Percentiles rank a stretch among this genome's conserved stretches.
These are phyloP conservation scores for Pteropus alecto DNA, from an alignment of 2,113 vertebrate genomes.

Conservation along the genomic window DNA sequence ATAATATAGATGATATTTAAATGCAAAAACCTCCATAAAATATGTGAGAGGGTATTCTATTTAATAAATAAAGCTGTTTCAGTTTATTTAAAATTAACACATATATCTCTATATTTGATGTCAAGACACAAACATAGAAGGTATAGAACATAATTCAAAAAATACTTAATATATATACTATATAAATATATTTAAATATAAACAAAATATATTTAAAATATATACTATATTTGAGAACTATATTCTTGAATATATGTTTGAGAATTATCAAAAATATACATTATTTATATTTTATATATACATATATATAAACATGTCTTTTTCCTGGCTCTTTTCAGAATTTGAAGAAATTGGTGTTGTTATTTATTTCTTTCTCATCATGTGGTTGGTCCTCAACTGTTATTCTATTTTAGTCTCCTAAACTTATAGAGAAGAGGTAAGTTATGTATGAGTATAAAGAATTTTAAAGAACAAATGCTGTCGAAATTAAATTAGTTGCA, in stretches of 20 bases:
- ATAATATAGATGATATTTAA: background rate
- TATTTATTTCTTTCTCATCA: background rate
- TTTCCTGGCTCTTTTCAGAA: background rate
- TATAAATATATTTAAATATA: background rate
- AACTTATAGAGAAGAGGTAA: background rate
- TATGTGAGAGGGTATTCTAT: background rate
- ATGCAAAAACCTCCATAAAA: background rate
- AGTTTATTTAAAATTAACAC: background rate
- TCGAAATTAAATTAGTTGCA: background rate
- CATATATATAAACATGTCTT: background rate
- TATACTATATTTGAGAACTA: background rate
- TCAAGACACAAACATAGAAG: background rate
- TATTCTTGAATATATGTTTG: background rate
- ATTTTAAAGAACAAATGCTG: background rate
- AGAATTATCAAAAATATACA: background rate
- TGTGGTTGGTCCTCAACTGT: background rate
- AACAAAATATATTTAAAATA: background rate
- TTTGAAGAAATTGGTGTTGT: background rate
- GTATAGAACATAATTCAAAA: background rate
- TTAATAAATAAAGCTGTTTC: background rate
- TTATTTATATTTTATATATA: background rate
- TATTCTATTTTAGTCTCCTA: background rate
- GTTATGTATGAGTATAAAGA: background rate
- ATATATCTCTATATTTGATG: background rate
- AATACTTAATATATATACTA: background rate